Evolutionary conservation across 2,888 invertebrate genomes (phyloP).

Genomic region (Leucoma salicis): DNA sequence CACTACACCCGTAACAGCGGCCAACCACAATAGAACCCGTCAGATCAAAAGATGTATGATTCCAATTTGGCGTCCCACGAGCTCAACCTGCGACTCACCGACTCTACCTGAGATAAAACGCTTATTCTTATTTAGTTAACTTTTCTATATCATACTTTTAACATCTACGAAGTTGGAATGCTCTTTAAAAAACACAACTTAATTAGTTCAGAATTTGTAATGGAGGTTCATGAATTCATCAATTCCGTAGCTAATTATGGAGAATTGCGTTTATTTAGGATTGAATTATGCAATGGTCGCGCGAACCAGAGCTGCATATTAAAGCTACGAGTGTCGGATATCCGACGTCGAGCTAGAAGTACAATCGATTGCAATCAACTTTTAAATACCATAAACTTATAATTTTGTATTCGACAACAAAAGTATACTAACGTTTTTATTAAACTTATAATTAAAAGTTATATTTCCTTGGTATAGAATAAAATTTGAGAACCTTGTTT

Average conservation of each 20-base stretch:
- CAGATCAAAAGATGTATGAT: constrained; percentile 81
- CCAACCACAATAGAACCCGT: constrained; percentile 71
- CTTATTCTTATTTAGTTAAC: constrained; percentile 36
- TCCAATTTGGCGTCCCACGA: constrained; percentile 61
- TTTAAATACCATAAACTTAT: neutral
- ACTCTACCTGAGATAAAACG: constrained; percentile 61
- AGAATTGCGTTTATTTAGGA: constrained; percentile 70
- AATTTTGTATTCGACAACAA: neutral
- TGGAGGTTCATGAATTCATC: constrained; percentile 65
- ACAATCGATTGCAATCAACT: constrained; percentile 43
- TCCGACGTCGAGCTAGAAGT: constrained; percentile 65
- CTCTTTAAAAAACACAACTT: constrained; percentile 47
- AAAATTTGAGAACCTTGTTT: too few relatives aligned
- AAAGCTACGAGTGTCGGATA: constrained; percentile 72
- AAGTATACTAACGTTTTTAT: too few relatives aligned
- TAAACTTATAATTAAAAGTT: too few relatives aligned
- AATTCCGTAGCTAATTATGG: constrained; percentile 72
- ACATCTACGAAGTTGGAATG: constrained; percentile 37
- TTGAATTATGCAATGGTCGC: constrained; percentile 66
- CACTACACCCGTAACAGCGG: constrained; percentile 49
- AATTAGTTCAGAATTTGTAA: constrained; percentile 58
- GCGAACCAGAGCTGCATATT: constrained; percentile 58
- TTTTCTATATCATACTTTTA: constrained; percentile 27
- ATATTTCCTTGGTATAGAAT: too few relatives aligned
- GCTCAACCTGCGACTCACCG: constrained; percentile 8